Evolutionary conservation across 1,140 invertebrate genomes (phyloP).

Genomic region (Prorops nasuta): DNA sequence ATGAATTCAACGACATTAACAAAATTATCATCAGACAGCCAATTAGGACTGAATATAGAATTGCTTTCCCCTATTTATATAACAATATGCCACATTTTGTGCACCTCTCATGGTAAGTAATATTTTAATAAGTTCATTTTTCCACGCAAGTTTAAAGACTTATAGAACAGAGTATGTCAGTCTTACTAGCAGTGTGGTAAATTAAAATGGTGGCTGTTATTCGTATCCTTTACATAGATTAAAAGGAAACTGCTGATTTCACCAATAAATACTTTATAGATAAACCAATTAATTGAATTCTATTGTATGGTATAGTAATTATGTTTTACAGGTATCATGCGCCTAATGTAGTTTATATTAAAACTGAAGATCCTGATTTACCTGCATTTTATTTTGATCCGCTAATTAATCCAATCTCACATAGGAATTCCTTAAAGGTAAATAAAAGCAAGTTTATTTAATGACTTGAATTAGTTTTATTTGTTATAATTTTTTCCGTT

Average conservation of each 20-base stretch:
- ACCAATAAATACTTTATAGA: constrained; percentile 33
- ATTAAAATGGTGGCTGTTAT: constrained; percentile 54
- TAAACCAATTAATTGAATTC: neutral
- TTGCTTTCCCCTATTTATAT: constrained; percentile 98
- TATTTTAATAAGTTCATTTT: constrained; percentile 16
- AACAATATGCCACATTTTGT: constrained; percentile 98
- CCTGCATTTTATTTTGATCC: constrained; percentile 99
- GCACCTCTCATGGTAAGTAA: constrained; percentile 85
- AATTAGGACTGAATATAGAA: constrained; percentile 97
- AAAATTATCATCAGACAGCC: constrained; percentile 99
- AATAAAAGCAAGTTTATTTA: constrained; percentile 11
- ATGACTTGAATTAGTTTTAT: neutral
- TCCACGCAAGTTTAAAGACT: constrained; percentile 54
- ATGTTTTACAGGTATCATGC: constrained; percentile 86
- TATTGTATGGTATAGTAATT: neutral
- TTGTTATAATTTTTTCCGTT: constrained; percentile 17
- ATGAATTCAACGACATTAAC: constrained; percentile 99
- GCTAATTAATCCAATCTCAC: constrained; percentile 97
- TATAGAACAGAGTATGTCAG: constrained; percentile 13
- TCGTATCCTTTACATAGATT: constrained; percentile 45
- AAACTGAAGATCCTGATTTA: constrained; percentile 99
- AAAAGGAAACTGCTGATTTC: constrained; percentile 54
- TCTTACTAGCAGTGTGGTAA: constrained; percentile 58
- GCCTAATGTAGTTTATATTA: constrained; percentile 98
- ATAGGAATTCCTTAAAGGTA: constrained; percentile 84